These are phyloP conservation scores for Montipora sp. DNA, from an alignment of 64 coral and sea anemone genomes.

Conservation along the genomic window DNA sequence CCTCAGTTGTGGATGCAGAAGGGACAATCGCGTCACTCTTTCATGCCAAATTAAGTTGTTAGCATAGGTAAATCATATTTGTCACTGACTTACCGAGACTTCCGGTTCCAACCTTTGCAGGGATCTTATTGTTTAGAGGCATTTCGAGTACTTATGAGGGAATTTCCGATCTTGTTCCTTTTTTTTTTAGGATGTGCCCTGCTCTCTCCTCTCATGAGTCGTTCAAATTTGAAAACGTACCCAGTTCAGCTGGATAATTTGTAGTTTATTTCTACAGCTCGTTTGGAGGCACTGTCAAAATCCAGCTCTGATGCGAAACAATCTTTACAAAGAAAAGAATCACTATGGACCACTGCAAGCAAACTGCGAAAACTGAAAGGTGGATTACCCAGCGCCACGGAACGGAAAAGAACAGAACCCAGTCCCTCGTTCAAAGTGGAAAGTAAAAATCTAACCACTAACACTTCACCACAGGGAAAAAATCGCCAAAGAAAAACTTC, in stretches of 20 bases:
- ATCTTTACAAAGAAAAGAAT: constrained; percentile 47
- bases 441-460: constrained; percentile 5
- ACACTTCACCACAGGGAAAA: constrained; percentile 21
- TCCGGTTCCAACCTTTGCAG: too few species aligned
- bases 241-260: neutral
- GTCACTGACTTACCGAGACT: too few species aligned
- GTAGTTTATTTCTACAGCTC: constrained; percentile 24
- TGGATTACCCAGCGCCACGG: constrained; percentile 29
- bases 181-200: too few species aligned
- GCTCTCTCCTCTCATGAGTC: too few species aligned
- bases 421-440: neutral
- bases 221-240: too few species aligned
- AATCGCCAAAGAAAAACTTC: constrained; percentile 7
- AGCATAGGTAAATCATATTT: too few species aligned
- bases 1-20: too few species aligned
- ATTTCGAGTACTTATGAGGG: too few species aligned
- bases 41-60: too few species aligned
- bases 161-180: too few species aligned
- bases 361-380: constrained; percentile 29
- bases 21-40: too few species aligned
- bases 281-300: constrained; percentile 56
- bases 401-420: constrained; percentile 32
- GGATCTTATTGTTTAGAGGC: too few species aligned
- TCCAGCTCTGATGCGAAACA: constrained; percentile 43
- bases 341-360: constrained; percentile 41